Evolutionary conservation across 1,140 invertebrate species (phyloP).

Genomic region (Ceratitis capitata): DNA sequence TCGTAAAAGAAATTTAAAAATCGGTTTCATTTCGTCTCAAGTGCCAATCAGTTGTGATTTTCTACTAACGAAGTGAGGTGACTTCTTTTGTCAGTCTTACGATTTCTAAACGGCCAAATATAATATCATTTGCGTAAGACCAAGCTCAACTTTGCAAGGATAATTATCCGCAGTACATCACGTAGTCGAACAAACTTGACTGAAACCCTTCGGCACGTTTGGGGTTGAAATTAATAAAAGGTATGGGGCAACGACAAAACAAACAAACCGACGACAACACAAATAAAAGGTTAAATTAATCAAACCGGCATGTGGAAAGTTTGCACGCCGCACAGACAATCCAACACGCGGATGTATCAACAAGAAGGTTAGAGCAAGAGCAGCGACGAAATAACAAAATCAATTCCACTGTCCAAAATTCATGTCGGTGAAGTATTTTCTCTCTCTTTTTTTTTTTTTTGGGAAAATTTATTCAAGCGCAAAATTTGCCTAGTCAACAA

Average conservation of each 20-base stretch:
- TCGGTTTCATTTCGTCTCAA: no score
- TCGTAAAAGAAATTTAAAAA: no score
- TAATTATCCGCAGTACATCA: no score
- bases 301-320: constrained; percentile 6
- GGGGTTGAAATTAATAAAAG: neutral
- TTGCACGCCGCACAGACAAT: neutral
- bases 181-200: neutral
- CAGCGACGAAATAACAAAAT: neutral
- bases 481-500: constrained; percentile 34
- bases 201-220: neutral
- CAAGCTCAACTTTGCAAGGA: no score
- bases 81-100: no score
- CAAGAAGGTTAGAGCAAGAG: neutral
- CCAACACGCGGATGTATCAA: neutral
- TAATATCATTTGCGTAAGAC: no score
- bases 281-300: constrained; percentile 19
- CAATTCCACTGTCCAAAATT: neutral
- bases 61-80: no score
- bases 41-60: no score
- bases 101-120: no score
- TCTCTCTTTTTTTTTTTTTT: no score
- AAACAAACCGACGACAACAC: neutral
- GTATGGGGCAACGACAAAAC: neutral
- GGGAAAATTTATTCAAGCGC: neutral
- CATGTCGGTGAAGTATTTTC: neutral